Evolutionary conservation across 1,140 invertebrate genomes (phyloP).

Genomic region (Lepidostoma basale): DNA sequence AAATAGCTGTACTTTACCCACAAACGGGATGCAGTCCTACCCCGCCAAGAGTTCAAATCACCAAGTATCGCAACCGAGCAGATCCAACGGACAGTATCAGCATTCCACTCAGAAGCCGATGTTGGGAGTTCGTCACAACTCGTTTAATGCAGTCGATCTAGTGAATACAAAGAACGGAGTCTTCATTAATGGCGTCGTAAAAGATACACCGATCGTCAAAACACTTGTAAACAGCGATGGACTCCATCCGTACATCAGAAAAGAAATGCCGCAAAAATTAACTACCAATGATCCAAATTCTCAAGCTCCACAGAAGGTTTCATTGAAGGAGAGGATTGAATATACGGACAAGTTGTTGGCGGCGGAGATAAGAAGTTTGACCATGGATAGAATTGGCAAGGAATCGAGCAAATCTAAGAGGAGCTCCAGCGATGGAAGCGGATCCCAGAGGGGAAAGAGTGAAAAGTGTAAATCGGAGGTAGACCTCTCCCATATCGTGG

Average conservation of each 20-base stretch:
- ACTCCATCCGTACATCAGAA: conserved; percentile 59
- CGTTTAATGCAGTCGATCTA: conserved; percentile 54
- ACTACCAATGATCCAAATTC: conserved; percentile 50
- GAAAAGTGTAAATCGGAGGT: conserved; percentile 64
- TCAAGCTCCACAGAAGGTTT: conserved; percentile 42
- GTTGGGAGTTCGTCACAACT: conserved; percentile 52
- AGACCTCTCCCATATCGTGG: conserved; percentile 59
- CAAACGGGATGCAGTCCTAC: background rate
- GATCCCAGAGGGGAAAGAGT: conserved; percentile 49
- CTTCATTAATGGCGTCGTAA: conserved; percentile 47
- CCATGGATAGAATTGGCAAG: conserved; percentile 53
- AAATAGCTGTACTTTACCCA: background rate
- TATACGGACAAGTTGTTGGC: conserved; percentile 60
- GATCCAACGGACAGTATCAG: conserved; percentile 22
- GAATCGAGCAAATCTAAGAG: conserved; percentile 18
- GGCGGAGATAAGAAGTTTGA: conserved; percentile 58
- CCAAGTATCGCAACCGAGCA: background rate
- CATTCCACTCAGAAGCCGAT: conserved; percentile 12
- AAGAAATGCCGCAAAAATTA: conserved; percentile 55
- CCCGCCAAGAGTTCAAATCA: background rate
- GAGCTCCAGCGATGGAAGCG: conserved; percentile 46
- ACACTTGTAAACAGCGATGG: conserved; percentile 57
- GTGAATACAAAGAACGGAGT: conserved; percentile 30
- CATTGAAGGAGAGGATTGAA: conserved; percentile 58
- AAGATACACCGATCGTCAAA: conserved; percentile 55